Conservation (phyloP, 2,113 vertebrate species). For the Carassius auratus region DNA sequence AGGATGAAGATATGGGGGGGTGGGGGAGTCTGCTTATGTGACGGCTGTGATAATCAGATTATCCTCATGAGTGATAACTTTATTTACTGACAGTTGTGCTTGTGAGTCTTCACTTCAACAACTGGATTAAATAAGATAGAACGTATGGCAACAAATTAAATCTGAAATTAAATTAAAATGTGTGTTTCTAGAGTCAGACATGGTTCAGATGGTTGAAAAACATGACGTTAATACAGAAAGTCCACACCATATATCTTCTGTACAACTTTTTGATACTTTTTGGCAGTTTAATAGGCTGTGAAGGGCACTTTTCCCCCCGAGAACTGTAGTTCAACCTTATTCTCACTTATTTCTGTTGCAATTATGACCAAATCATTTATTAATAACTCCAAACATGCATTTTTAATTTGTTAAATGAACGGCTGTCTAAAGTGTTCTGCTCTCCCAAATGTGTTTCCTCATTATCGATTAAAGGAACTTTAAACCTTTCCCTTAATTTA, state of each 20-base stretch:
- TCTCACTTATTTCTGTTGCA: constrained; percentile 33
- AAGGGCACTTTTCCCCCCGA: background rate
- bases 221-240: background rate
- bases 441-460: constrained; percentile 23
- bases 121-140: background rate
- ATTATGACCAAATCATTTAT: constrained; percentile 58
- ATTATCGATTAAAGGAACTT: constrained; percentile 54
- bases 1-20: background rate
- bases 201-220: background rate
- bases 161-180: background rate
- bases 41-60: background rate
- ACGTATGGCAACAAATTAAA: background rate
- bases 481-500: constrained; percentile 52
- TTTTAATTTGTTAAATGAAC: constrained; percentile 57
- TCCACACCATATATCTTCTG: background rate
- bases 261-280: background rate
- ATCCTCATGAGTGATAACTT: background rate
- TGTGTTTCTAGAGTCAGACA: background rate
- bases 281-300: background rate
- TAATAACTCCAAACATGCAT: constrained; percentile 53
- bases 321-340: constrained; percentile 39
- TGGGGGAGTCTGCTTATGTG: background rate
- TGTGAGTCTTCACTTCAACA: background rate
- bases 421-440: constrained; percentile 4
- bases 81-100: background rate